phyloP scores from a whole-genome alignment of 1,140 invertebrate species.

The Caenorhabditis tropicalis region DNA sequence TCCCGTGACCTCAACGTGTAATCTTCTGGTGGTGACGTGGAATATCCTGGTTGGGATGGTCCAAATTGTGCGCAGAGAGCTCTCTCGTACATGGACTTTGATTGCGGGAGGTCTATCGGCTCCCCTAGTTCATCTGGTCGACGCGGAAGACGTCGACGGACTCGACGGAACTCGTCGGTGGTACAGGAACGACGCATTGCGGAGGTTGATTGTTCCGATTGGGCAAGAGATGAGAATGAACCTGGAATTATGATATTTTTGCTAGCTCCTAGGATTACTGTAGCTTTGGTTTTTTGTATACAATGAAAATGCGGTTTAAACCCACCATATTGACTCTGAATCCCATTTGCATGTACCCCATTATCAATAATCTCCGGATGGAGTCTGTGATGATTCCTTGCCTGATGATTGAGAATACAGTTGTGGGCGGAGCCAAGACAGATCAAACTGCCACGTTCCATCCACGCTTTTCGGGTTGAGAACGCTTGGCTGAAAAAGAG shows the following conservation, averaged over 20 bases:
- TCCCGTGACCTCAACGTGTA: background rate
- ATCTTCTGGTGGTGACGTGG: conserved; percentile 11
- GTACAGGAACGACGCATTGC: conserved; percentile 17
- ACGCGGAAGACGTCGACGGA: background rate
- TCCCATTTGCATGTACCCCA: conserved; percentile 18
- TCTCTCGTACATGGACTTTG: conserved; percentile 14
- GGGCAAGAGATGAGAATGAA: background rate
- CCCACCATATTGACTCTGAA: conserved; percentile 22
- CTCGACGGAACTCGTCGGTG: background rate
- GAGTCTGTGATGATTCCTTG: background rate
- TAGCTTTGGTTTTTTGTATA: too few relatives aligned
- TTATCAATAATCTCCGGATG: conserved; percentile 31
- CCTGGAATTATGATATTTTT: too few relatives aligned
- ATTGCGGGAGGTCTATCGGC: background rate
- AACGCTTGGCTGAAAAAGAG: conserved; percentile 6
- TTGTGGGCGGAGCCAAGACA: conserved; percentile 27
- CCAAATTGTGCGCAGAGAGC: conserved; percentile 10
- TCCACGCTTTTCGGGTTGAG: conserved; percentile 26
- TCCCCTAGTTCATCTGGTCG: background rate
- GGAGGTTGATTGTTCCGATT: background rate
- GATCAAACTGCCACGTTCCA: conserved; percentile 45
- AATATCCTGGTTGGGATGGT: background rate
- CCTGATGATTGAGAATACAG: background rate
- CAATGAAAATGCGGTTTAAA: too few relatives aligned
- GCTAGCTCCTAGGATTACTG: too few relatives aligned